These are phyloP conservation scores for Drosophila meridionalis DNA, from an alignment of 2,888 invertebrate genomes.

Conservation along the genomic window DNA sequence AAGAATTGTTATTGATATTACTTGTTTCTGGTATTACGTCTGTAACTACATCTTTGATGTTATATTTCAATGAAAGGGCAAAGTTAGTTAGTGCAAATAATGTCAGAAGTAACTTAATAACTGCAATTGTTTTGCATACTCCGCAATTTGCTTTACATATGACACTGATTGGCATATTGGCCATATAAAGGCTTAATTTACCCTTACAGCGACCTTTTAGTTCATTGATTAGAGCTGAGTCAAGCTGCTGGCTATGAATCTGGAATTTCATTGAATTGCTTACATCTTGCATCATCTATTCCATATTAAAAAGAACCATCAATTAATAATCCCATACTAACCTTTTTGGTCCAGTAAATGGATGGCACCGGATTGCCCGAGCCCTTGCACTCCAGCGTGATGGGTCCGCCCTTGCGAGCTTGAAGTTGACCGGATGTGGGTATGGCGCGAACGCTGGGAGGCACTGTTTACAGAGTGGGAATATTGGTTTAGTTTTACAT, in stretches of 20 bases:
- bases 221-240: too few relatives aligned
- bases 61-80: neutral
- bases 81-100: neutral
- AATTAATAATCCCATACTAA: constrained; percentile 33
- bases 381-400: constrained; percentile 89
- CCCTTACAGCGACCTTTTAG: too few relatives aligned
- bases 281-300: neutral
- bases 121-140: neutral
- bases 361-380: constrained; percentile 90
- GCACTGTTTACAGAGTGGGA: constrained; percentile 85
- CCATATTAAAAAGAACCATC: too few relatives aligned
- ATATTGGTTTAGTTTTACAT: neutral
- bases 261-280: too few relatives aligned
- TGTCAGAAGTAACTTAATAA: neutral
- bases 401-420: constrained; percentile 89
- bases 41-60: neutral
- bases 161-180: neutral
- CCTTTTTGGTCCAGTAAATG: constrained; percentile 88
- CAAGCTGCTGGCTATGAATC: too few relatives aligned
- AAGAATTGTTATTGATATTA: neutral
- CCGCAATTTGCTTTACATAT: neutral
- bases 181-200: too few relatives aligned
- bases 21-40: neutral
- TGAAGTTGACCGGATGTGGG: constrained; percentile 89
- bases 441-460: constrained; percentile 89